Base-by-base conservation (phyloP, 2,113 vertebrate genomes). In the Oryzias curvinotus region DNA sequence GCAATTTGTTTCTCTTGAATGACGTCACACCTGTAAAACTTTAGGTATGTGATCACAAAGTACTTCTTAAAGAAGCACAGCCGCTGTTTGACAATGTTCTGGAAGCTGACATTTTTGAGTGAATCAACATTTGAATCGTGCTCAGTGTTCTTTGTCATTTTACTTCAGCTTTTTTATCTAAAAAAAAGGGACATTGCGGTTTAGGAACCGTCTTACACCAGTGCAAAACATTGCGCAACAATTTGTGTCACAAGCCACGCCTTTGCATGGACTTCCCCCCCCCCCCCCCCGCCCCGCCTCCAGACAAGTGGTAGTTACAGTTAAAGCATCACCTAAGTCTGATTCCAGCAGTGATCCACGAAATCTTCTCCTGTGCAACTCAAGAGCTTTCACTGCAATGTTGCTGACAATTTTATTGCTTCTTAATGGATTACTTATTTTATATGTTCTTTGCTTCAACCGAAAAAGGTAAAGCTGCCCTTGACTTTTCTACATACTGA, bases 391-490 rank as follows among this genome's bases (percentile, higher is more conserved):
- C 43, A 17, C 41, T 49, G 81, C 58, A 41, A 92, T 91, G 90
- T 5, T 81, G 52, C 88, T 84, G 86, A 75, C 69, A 26, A 52
- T 71, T 53, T 57, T 83, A 10, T 50, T 87, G 13, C 30, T 90
- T 1, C 14, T 90, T 5, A 62, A 17, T 51, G 86, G 80, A 71
- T 21, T 90, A 16, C 28, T 89, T 8, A 5, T 74, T 4, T 21
- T 88, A 12, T 1, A 78, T 25, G 21, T 87, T 3, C 7, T 87
- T 16, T 86, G 5, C 62, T 73, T 17, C 4, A 73, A 61, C 43
- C 79, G 90, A 18, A 84, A 12, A 42, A 90, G 91, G 91, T 93
- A 85, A 91, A 62, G 23, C 13, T 55, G 14, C 42, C 57, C 0
- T 23, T 57, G 6, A 52, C 55, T 28, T 54, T 42, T 47, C 1